phyloP scores from a whole-genome alignment of 1,140 invertebrate species.

The Drosophila ogumai region DNA sequence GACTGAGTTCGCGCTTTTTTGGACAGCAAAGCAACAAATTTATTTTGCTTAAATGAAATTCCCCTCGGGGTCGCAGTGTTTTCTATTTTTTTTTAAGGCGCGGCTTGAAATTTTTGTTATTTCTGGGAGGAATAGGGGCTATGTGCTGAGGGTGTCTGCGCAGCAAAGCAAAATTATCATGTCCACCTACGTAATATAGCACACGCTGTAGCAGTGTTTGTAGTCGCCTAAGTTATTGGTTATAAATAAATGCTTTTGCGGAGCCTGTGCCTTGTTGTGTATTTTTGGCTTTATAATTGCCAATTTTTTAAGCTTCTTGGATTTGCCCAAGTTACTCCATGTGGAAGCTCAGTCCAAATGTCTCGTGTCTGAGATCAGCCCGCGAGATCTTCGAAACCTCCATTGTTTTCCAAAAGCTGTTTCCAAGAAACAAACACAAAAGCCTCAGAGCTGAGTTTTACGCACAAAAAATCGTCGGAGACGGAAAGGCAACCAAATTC shows the following conservation, averaged over 20 bases:
- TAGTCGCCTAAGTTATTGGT: constrained; percentile 70
- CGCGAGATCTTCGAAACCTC: constrained; percentile 39
- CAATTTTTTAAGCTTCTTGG: constrained; percentile 30
- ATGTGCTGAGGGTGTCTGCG: constrained; percentile 60
- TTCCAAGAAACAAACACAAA: constrained; percentile 58
- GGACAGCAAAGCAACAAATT: constrained; percentile 63
- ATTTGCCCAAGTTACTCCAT: constrained; percentile 24
- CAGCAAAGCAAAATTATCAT: constrained; percentile 68
- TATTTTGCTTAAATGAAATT: constrained; percentile 80
- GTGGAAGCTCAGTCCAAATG: constrained; percentile 7
- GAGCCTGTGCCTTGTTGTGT: constrained; percentile 49
- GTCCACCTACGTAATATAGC: constrained; percentile 81
- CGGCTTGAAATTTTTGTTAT: constrained; percentile 60
- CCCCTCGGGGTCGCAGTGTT: constrained; percentile 45
- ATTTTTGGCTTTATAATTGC: constrained; percentile 70
- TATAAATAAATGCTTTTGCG: constrained; percentile 66
- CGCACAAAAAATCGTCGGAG: constrained; percentile 51
- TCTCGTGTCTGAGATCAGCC: constrained; percentile 23
- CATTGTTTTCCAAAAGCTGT: constrained; percentile 39
- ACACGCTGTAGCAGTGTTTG: constrained; percentile 59
- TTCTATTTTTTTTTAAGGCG: constrained; percentile 67
- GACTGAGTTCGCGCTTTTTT: constrained; percentile 45
- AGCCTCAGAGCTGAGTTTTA: constrained; percentile 45
- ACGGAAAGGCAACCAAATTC: constrained; percentile 56
- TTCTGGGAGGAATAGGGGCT: constrained; percentile 8